These are phyloP conservation scores for Serranus cabrilla DNA, from an alignment of 2,797 vertebrate species.

Conservation along the genomic window DNA sequence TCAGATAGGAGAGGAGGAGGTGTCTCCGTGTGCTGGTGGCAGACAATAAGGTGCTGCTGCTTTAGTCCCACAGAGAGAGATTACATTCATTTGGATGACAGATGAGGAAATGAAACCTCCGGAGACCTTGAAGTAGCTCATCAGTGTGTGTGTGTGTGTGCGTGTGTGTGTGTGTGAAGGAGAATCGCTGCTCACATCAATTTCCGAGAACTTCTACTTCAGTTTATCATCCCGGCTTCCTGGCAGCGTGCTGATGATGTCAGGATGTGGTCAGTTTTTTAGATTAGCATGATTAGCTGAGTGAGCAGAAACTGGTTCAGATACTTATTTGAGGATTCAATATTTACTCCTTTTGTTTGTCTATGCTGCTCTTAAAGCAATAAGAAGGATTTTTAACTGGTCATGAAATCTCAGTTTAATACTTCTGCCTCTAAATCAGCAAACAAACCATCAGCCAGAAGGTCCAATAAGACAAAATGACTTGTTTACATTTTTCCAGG, in stretches of 20 bases:
- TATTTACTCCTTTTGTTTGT: not conserved
- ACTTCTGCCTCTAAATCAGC: no score
- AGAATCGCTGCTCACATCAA: conserved; percentile 30
- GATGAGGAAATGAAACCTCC: conserved; percentile 34
- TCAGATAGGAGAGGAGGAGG: not conserved
- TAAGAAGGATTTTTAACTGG: no score
- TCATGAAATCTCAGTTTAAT: no score
- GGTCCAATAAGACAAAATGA: no score
- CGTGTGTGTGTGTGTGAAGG: conserved; percentile 21
- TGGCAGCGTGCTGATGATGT: conserved; percentile 57
- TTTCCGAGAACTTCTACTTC: conserved; percentile 52
- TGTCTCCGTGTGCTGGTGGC: not conserved
- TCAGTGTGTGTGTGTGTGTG: conserved; percentile 31
- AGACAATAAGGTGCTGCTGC: conserved; percentile 15
- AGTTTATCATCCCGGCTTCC: conserved; percentile 58
- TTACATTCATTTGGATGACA: conserved; percentile 25
- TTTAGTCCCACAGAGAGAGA: conserved; percentile 13
- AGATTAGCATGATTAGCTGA: not conserved
- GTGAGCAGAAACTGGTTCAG: not conserved
- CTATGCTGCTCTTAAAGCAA: no score
- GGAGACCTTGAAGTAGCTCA: conserved; percentile 21
- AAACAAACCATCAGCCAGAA: no score
- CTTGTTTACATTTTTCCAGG: no score
- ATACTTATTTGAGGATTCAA: not conserved
- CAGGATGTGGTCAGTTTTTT: conserved; percentile 43